Evolutionary conservation across 2,888 invertebrate genomes (phyloP).

Genomic region (Diploptera punctata): DNA sequence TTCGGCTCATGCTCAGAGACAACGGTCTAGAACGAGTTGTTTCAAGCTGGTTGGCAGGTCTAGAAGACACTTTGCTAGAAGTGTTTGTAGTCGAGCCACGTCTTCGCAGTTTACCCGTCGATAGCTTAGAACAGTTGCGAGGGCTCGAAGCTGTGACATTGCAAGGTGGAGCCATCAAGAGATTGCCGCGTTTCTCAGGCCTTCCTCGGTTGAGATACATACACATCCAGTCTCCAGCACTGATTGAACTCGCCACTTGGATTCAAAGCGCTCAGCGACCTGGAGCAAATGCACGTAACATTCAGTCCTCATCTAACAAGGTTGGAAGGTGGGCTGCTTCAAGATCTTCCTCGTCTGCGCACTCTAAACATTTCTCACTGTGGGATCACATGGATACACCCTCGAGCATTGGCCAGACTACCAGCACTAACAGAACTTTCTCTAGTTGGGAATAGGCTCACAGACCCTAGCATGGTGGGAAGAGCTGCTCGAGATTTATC

Average conservation of each 20-base stretch:
- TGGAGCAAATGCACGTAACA: conserved; percentile 78
- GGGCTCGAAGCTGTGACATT: conserved; percentile 84
- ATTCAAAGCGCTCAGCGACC: conserved; percentile 72
- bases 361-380: conserved; percentile 78
- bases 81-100: conserved; percentile 86
- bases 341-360: conserved; percentile 70
- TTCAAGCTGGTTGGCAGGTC: conserved; percentile 79
- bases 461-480: conserved; percentile 83
- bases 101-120: conserved; percentile 77
- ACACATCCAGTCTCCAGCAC: conserved; percentile 37
- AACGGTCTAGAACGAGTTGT: conserved; percentile 84
- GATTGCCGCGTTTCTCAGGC: conserved; percentile 75
- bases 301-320: conserved; percentile 67
- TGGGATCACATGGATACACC: conserved; percentile 78
- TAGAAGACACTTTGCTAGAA: conserved; percentile 79
- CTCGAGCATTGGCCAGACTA: conserved; percentile 74
- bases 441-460: conserved; percentile 73
- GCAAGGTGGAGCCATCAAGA: conserved; percentile 76
- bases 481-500: conserved; percentile 77
- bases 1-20: conserved; percentile 81
- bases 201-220: conserved; percentile 75
- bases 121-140: conserved; percentile 75
- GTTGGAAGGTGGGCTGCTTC: conserved; percentile 76
- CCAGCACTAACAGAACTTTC: conserved; percentile 74
- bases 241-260: conserved; percentile 67